phyloP scores from a whole-genome alignment of 2,888 invertebrate species.

The Chrysina gloriosa region DNA sequence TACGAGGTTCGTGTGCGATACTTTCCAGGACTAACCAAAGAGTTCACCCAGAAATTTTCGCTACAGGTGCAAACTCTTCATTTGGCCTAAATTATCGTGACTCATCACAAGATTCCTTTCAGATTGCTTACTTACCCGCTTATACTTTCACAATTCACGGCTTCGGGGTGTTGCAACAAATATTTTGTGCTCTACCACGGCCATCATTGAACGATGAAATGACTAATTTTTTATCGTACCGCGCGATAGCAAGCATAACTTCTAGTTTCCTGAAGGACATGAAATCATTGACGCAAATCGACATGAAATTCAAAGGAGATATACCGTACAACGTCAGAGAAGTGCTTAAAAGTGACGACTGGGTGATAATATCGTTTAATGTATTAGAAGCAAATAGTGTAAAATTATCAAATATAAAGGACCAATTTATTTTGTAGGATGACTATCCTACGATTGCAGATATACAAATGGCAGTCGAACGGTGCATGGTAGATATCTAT shows the following conservation, averaged over 20 bases:
- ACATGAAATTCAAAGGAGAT: constrained; percentile 45
- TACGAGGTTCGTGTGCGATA: constrained; percentile 65
- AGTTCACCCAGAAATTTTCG: constrained; percentile 65
- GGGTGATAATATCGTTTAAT: constrained; percentile 57
- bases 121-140: constrained; percentile 70
- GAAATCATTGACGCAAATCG: constrained; percentile 38
- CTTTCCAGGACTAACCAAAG: constrained; percentile 69
- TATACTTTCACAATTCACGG: constrained; percentile 69
- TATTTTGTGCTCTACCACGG: constrained; percentile 67
- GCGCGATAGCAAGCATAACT: constrained; percentile 66
- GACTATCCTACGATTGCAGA: constrained; percentile 69
- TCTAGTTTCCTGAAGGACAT: constrained; percentile 64
- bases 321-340: constrained; percentile 44
- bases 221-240: constrained; percentile 63
- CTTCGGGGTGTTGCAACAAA: constrained; percentile 71
- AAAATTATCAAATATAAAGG: no score
- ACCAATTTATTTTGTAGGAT: constrained; percentile 62
- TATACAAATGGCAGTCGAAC: constrained; percentile 73
- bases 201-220: constrained; percentile 51
- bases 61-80: constrained; percentile 55
- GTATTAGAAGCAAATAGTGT: constrained; percentile 44
- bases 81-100: no score
- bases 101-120: constrained; percentile 52
- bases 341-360: constrained; percentile 53
- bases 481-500: constrained; percentile 66